Evolutionary conservation across 2,888 invertebrate genomes (phyloP).

Genomic region (Crepidodera aurea): DNA sequence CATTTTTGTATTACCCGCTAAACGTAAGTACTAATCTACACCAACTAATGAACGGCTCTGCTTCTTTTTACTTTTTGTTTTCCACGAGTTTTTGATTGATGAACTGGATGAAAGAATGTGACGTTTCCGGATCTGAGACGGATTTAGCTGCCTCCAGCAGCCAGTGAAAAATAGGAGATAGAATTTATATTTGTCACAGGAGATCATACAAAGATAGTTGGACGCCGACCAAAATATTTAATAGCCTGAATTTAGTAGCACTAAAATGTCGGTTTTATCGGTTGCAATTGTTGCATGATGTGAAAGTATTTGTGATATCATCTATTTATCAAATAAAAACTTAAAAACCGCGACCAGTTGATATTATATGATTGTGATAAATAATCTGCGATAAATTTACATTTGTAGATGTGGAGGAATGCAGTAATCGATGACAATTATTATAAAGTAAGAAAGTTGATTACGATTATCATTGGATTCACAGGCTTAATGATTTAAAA

Average conservation of each 20-base stretch:
- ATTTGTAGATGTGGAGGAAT: too few relatives aligned
- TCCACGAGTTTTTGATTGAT: background rate
- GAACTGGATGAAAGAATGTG: background rate
- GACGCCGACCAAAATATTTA: conserved; percentile 22
- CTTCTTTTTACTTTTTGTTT: background rate
- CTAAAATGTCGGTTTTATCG: conserved; percentile 2
- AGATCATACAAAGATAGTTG: conserved; percentile 10
- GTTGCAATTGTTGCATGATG: background rate
- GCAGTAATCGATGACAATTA: too few relatives aligned
- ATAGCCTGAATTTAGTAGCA: conserved; percentile 11
- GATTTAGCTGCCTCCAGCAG: too few relatives aligned
- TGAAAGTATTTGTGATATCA: background rate
- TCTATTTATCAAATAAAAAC: too few relatives aligned
- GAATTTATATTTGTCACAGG: conserved; percentile 12
- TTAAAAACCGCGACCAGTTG: too few relatives aligned
- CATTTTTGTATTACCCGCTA: background rate
- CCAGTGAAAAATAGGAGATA: background rate
- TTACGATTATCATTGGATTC: too few relatives aligned
- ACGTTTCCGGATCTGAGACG: conserved; percentile 9
- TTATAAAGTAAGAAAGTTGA: too few relatives aligned
- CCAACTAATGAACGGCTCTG: background rate
- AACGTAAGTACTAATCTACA: background rate
- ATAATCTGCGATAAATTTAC: too few relatives aligned
- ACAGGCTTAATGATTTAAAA: too few relatives aligned
- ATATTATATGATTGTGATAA: too few relatives aligned